A percentile compares a stretch with the other conserved stretches of the same genome.
phyloP scores from a whole-genome alignment of 2,888 invertebrate genomes.

The Bellardia pandia region DNA sequence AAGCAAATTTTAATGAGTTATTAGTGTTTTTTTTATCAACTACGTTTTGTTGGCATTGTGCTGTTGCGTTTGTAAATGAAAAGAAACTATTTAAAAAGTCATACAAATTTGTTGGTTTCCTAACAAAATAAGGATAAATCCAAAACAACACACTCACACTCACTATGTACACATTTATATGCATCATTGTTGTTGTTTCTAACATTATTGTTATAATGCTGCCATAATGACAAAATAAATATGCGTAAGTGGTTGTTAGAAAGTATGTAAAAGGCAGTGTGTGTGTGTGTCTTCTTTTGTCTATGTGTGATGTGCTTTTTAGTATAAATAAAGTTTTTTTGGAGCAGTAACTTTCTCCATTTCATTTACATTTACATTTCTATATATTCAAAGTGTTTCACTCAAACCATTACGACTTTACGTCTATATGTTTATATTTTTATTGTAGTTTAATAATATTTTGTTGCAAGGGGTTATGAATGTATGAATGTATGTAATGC shows the following conservation, averaged over 20 bases:
- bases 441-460: conserved; percentile 25
- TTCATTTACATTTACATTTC: background rate
- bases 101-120: conserved; percentile 78
- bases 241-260: conserved; percentile 82
- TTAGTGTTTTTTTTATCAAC: conserved; percentile 70
- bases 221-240: conserved; percentile 84
- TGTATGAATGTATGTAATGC: conserved; percentile 73
- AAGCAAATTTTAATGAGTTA: conserved; percentile 79
- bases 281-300: background rate
- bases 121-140: conserved; percentile 57
- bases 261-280: conserved; percentile 30
- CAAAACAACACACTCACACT: conserved; percentile 37
- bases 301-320: background rate
- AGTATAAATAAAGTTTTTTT: background rate
- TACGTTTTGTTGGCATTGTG: conserved; percentile 8
- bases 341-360: background rate
- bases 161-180: conserved; percentile 47
- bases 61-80: conserved; percentile 25
- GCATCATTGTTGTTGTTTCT: conserved; percentile 49
- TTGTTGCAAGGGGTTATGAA: conserved; percentile 32
- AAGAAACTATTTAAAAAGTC: conserved; percentile 83
- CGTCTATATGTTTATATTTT: background rate
- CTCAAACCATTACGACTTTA: background rate
- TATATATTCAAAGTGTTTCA: background rate
- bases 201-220: conserved; percentile 77